These are phyloP conservation scores for Engystomops pustulosus DNA, from an alignment of 2,113 vertebrate species.

Conservation along the genomic window DNA sequence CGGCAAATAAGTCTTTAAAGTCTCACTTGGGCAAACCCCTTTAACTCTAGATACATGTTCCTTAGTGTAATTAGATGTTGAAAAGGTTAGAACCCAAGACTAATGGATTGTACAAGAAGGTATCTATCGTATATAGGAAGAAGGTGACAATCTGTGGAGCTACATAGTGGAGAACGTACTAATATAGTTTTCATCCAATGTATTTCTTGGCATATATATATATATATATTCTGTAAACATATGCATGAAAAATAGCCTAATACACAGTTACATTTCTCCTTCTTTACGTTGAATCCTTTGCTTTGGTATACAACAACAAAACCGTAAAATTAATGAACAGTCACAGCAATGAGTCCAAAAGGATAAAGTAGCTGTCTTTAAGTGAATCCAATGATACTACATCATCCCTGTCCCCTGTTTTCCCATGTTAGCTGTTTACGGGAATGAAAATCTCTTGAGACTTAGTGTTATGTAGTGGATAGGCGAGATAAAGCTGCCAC, in stretches of 20 bases:
- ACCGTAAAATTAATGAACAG: constrained; percentile 42
- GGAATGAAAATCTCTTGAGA: constrained; percentile 36
- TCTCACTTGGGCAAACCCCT: too few species aligned
- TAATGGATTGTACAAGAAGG: too few species aligned
- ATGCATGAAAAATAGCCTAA: not conserved
- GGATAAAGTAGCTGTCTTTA: constrained; percentile 43
- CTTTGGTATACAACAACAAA: not conserved
- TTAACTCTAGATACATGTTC: too few species aligned
- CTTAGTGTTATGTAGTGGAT: constrained; percentile 26
- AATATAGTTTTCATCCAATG: too few species aligned
- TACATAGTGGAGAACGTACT: too few species aligned
- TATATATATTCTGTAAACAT: too few species aligned
- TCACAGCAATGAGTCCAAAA: constrained; percentile 42
- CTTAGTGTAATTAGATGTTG: too few species aligned
- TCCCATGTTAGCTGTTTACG: constrained; percentile 6
- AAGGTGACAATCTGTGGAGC: too few species aligned
- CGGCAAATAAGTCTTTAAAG: too few species aligned
- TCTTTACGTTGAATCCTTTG: not conserved
- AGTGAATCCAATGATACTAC: constrained; percentile 43
- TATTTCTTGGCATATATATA: too few species aligned
- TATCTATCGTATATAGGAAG: too few species aligned
- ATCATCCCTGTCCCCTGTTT: constrained; percentile 37
- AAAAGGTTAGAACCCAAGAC: too few species aligned
- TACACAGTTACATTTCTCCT: not conserved
- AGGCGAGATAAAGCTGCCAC: constrained; percentile 37